Evolutionary conservation across 2,888 invertebrate genomes (phyloP).

Genomic region (Graphium colonna): DNA sequence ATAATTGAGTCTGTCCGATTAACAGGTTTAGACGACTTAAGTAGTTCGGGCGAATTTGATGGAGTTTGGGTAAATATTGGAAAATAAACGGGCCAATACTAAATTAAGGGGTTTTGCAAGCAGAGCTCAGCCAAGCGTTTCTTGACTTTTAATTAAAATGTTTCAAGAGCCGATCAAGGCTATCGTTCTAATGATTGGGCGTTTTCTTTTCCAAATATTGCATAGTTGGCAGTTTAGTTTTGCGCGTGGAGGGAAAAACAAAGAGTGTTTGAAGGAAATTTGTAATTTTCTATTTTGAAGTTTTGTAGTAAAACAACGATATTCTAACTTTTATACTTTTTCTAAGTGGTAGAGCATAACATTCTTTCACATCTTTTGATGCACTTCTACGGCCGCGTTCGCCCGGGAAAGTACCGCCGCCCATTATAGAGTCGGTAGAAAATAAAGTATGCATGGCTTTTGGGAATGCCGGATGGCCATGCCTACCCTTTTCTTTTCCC

Average conservation of each 20-base stretch:
- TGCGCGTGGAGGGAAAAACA: not conserved
- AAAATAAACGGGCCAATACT: slow-evolving; percentile 27
- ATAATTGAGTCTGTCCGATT: too few relatives aligned
- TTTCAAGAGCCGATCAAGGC: slow-evolving; percentile 63
- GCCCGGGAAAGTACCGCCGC: too few relatives aligned
- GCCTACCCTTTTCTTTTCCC: too few relatives aligned
- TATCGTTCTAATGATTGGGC: slow-evolving; percentile 60
- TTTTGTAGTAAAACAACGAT: too few relatives aligned
- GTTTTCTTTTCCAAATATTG: slow-evolving; percentile 41
- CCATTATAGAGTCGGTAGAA: too few relatives aligned
- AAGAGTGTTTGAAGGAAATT: too few relatives aligned
- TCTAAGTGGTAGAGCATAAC: too few relatives aligned
- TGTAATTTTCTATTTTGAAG: not conserved
- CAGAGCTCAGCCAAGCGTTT: slow-evolving; percentile 60
- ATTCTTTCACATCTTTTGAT: too few relatives aligned
- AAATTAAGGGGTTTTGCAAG: slow-evolving; percentile 68
- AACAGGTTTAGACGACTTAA: not conserved
- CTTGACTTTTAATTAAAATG: slow-evolving; percentile 71
- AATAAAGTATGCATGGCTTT: too few relatives aligned
- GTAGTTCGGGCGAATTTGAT: slow-evolving; percentile 24
- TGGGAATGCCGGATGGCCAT: too few relatives aligned
- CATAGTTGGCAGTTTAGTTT: slow-evolving; percentile 5
- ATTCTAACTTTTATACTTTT: too few relatives aligned
- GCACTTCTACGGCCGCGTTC: too few relatives aligned
- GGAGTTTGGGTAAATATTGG: slow-evolving; percentile 25